Evolutionary conservation across 2,888 invertebrate genomes (phyloP), one percentile per base, ranked within the genome.

Genomic region (Ophion obscuratus): DNA sequence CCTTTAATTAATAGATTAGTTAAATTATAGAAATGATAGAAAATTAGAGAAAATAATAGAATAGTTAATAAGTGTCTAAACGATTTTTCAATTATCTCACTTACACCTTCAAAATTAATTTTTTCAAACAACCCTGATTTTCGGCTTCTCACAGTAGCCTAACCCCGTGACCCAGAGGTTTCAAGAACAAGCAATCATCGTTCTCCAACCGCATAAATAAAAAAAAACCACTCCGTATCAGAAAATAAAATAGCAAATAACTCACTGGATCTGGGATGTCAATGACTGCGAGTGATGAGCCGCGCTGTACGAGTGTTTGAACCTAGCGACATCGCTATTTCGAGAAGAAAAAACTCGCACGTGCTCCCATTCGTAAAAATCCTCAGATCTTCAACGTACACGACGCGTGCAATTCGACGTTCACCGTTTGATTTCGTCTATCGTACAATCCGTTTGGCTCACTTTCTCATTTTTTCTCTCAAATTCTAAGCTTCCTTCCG

Each of bases 191-290:
- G 61, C 2, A 36, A n/a, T 53, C 31, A 57, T 71, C 57, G 73
- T 40, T 11, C 20, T 74, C 6, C 20, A 47, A 24, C 24, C 57
- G 17, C 10, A n/a, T 59, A 31, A 2, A 31, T 66, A 78, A 73
- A 73, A 73, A 73, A 83, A 74, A 67, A 77, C 53, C 61, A 64
- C 20, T 3, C 14, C 59, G 47, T 67, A n/a, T 81, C 66, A 44
- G n/a, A 40, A 61, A 27, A 31, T 68, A 64, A 53, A 47, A 81
- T 40, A 24, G 11, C 10, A 40, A 7, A 59, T 78, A 87, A 90
- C 91, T 91, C 87, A 91, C 85, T 85, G 85, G 7, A 90, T 90
- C 88, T 71, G 85, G 71, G 81, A 87, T 88, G 89, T 91, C 88
- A 91, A 87, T 88, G 89, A 90, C 87, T 89, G 88, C 85, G 84